Conservation (phyloP, 2,888 invertebrate genomes). For the Coenonympha glycerion region DNA sequence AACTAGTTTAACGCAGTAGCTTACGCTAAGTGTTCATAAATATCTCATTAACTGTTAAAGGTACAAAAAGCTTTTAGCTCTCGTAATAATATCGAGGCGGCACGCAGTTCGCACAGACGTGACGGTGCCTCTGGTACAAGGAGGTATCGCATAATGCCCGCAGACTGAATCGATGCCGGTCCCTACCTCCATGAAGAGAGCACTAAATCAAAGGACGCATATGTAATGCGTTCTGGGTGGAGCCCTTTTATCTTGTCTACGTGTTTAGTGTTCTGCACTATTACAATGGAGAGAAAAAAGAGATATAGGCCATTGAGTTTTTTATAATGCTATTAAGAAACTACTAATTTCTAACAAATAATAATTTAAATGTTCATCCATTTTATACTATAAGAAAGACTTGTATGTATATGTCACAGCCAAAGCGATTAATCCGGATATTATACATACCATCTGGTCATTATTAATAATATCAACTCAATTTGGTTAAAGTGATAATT, state of each 20-base stretch:
- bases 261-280: not conserved
- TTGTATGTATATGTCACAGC: too few species aligned
- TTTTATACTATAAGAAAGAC: too few species aligned
- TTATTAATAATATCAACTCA: too few species aligned
- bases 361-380: too few species aligned
- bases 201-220: constrained; percentile 17
- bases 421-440: too few species aligned
- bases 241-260: constrained; percentile 3
- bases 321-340: not conserved
- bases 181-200: constrained; percentile 6
- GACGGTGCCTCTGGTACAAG: not conserved
- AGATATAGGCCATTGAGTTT: not conserved
- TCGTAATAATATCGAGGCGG: not conserved
- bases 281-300: not conserved
- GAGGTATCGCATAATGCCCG: constrained; percentile 4
- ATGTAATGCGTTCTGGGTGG: constrained; percentile 8
- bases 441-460: too few species aligned
- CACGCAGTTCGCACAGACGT: too few species aligned
- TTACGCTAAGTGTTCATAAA: not conserved
- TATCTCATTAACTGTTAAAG: not conserved
- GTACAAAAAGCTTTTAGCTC: constrained; percentile 3
- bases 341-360: not conserved
- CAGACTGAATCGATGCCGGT: constrained; percentile 3
- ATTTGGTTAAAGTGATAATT: too few species aligned
- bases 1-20: not conserved